Evolutionary conservation across 2,113 vertebrate species (phyloP).

Genomic region (Pterocles burchelli): DNA sequence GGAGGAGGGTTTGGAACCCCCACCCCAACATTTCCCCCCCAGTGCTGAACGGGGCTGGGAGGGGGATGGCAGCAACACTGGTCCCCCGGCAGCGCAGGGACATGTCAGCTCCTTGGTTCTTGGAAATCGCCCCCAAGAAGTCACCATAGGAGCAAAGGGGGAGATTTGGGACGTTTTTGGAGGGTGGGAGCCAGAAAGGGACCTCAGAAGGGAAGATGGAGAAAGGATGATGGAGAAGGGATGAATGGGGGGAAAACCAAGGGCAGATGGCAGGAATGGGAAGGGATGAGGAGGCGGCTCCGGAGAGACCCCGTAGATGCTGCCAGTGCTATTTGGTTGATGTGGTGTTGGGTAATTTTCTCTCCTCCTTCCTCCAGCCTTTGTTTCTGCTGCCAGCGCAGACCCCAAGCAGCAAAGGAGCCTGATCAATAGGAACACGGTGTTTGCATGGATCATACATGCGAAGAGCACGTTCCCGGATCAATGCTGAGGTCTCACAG

Average conservation of each 20-base stretch:
- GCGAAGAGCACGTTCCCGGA: constrained; percentile 72
- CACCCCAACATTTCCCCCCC: background rate
- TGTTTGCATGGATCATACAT: constrained; percentile 77
- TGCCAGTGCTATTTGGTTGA: background rate
- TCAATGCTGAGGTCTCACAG: constrained; percentile 68
- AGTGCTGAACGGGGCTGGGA: accelerated
- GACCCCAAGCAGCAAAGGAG: constrained; percentile 51
- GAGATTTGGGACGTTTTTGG: background rate
- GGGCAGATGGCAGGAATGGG: background rate
- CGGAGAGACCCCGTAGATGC: accelerated
- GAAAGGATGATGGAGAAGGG: background rate
- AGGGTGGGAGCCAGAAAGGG: accelerated
- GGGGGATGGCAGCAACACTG: accelerated
- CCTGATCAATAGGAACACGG: constrained; percentile 73
- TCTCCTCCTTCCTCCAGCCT: constrained; percentile 48
- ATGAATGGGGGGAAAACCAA: accelerated
- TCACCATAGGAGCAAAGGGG: accelerated
- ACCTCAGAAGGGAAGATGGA: background rate
- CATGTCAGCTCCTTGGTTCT: accelerated
- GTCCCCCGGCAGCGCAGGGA: accelerated
- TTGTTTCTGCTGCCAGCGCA: constrained; percentile 48
- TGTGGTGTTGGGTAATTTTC: background rate
- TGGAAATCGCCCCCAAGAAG: background rate
- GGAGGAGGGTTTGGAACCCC: background rate
- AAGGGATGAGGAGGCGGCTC: background rate